Conservation (phyloP, 1,140 invertebrate genomes). For the Elymnias hypermnestra region DNA sequence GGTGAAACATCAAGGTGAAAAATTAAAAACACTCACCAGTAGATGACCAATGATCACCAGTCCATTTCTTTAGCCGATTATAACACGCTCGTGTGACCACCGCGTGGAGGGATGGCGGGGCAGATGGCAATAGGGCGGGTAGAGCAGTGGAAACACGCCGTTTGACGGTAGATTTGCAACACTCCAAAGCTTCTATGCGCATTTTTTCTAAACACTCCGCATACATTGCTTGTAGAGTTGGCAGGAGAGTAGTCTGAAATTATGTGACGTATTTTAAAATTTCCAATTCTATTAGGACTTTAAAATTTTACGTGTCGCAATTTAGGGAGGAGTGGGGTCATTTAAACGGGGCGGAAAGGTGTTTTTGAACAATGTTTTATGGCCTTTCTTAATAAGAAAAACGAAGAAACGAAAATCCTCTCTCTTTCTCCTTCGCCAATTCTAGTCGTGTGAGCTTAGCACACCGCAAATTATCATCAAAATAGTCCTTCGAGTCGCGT, state of each 20-base stretch:
- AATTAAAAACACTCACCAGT: constrained; percentile 39
- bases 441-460: no score
- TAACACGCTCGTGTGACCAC: constrained; percentile 27
- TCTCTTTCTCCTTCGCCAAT: no score
- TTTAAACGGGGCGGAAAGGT: no score
- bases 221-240: constrained; percentile 25
- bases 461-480: no score
- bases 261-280: no score
- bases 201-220: constrained; percentile 19
- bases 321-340: no score
- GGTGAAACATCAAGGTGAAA: no score
- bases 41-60: constrained; percentile 35
- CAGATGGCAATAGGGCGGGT: constrained; percentile 21
- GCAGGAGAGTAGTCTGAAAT: constrained; percentile 20
- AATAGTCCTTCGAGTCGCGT: no score
- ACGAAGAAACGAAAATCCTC: no score
- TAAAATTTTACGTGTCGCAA: no score
- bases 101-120: constrained; percentile 24
- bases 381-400: no score
- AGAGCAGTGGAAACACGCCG: constrained; percentile 20
- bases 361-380: no score
- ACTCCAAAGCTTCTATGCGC: constrained; percentile 11
- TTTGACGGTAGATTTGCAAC: constrained; percentile 8
- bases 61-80: constrained; percentile 27
- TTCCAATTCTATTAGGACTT: background rate